Base-by-base conservation (phyloP, 2,797 vertebrate genomes). In the Yasuhikotakia modesta region DNA sequence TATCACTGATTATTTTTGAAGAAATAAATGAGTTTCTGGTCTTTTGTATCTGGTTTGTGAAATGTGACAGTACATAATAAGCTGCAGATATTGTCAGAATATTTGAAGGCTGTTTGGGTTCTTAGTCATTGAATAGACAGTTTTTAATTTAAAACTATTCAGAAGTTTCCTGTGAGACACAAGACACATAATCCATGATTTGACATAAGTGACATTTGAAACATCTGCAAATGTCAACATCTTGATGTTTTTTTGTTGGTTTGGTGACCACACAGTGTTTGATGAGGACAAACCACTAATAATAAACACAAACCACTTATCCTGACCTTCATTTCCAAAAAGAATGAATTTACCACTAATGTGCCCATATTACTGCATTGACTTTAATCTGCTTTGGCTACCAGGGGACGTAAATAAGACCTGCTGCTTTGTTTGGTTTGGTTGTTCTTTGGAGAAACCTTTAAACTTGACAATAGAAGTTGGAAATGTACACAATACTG, bases 151-250 rank as follows among this genome's bases (percentile, higher is more conserved):
- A 46, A 43, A 53, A 22, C 14, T 4, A 66, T 22, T 21, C 32
- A 64, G n/a, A 66, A 30, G 2, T 24, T 27, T 27, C 24, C 19
- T 69, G 39, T 52, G 50, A 73, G 21, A 82, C 65, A 81, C 80
- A 58, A 79, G 72, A 81, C 88, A 90, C 79, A 89, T 89, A 89
- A 90, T 91, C 87, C 83, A 89, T 88, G 85, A 82, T 89, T 87
- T 93, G 91, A 91, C 91, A 92, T 93, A 82, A 90, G 86, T 93
- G 91, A 89, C 92, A 93, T 92, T 93, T 92, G 64, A 82, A 88
- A 86, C 86, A 84, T 81, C 81, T 83, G 76, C 79, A n/a, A n/a
- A n/a, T n/a, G n/a, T n/a, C n/a, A n/a, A n/a, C n/a, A n/a, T n/a
- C n/a, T n/a, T n/a, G n/a, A n/a, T n/a, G n/a, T n/a, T n/a, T 89